phyloP scores from a whole-genome alignment of 2,888 invertebrate species.

The Tuberolachnus salignus region DNA sequence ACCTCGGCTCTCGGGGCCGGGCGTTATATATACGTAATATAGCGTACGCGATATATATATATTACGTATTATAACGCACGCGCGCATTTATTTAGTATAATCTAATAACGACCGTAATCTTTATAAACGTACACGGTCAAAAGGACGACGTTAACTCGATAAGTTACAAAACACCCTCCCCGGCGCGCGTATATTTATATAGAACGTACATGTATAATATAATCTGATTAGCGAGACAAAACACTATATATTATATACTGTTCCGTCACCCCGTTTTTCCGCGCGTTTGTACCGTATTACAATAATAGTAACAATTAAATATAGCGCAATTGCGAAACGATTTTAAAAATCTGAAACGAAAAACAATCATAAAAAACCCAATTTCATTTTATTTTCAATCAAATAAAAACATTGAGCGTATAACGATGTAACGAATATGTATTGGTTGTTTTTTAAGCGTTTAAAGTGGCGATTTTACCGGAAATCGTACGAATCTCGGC shows the following conservation, averaged over 20 bases:
- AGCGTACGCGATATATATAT: background rate
- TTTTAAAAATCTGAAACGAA: too few relatives aligned
- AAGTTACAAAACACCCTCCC: conserved; percentile 48
- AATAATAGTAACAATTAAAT: background rate
- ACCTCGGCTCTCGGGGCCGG: background rate
- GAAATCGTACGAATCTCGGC: too few relatives aligned
- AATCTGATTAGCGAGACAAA: conserved; percentile 41
- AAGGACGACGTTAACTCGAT: conserved; percentile 54
- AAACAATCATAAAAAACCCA: too few relatives aligned
- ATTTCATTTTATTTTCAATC: too few relatives aligned
- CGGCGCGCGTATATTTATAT: background rate
- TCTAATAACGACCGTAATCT: conserved; percentile 52
- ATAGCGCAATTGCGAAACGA: too few relatives aligned
- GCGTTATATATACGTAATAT: too few relatives aligned
- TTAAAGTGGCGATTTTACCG: too few relatives aligned
- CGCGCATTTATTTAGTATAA: background rate
- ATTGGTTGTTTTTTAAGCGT: too few relatives aligned
- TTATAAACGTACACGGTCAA: conserved; percentile 52
- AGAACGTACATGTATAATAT: background rate
- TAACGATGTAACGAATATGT: too few relatives aligned
- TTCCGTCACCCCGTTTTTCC: background rate
- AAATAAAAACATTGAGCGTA: too few relatives aligned
- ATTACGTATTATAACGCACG: background rate
- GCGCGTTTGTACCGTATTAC: background rate
- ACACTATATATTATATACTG: conserved; percentile 5